phyloP scores from a whole-genome alignment of 2,888 invertebrate genomes.

The Cryptocephalus moraei region DNA sequence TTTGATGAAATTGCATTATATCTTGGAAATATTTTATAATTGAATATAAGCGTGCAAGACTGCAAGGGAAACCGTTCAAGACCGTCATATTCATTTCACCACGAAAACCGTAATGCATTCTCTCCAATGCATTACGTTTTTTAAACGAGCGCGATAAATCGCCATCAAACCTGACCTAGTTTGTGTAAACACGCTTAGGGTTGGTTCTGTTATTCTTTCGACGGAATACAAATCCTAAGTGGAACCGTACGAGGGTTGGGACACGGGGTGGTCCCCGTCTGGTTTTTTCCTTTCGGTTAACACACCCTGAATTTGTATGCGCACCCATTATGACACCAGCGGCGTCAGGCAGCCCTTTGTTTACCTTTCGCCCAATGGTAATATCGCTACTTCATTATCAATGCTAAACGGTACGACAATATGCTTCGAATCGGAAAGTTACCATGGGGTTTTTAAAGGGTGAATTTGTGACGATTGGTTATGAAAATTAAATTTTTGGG shows the following conservation, averaged over 20 bases:
- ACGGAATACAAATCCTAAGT: too few relatives aligned
- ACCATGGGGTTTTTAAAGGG: too few relatives aligned
- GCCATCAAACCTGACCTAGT: constrained; percentile 7
- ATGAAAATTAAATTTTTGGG: too few relatives aligned
- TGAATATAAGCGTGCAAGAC: not conserved
- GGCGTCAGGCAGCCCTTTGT: constrained; percentile 13
- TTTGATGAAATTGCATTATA: constrained; percentile 30
- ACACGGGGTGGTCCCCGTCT: constrained; percentile 24
- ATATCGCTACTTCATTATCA: not conserved
- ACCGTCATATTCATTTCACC: not conserved
- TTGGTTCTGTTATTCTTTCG: constrained; percentile 2
- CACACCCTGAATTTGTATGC: constrained; percentile 22
- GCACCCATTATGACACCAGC: constrained; percentile 18
- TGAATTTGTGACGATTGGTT: too few relatives aligned
- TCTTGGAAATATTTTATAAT: constrained; percentile 1
- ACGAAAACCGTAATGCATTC: not conserved
- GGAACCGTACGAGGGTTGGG: not conserved
- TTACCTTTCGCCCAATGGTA: constrained; percentile 4
- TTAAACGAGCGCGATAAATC: not conserved
- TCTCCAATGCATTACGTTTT: not conserved
- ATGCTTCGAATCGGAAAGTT: too few relatives aligned
- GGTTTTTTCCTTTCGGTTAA: constrained; percentile 16
- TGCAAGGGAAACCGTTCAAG: constrained; percentile 4
- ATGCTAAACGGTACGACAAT: too few relatives aligned
- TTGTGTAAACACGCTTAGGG: constrained; percentile 14